Evolutionary conservation across 2,797 vertebrate genomes (phyloP), one percentile per base, ranked within the genome.

Genomic region (Pseudochromis fuscus): DNA sequence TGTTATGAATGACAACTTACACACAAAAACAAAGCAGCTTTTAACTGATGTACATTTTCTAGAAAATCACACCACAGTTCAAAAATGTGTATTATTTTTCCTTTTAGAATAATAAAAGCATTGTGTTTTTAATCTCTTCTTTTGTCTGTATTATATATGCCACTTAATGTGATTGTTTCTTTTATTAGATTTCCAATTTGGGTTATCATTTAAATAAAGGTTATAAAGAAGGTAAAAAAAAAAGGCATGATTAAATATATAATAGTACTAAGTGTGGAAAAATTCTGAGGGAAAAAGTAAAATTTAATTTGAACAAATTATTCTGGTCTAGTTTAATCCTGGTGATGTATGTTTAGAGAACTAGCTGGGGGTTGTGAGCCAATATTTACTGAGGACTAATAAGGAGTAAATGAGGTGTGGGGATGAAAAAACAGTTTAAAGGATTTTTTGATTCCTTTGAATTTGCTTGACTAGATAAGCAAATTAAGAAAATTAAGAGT

Each of bases 401-500:
- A 59, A 46, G 76, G 63, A 79, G 45, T 63, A 84, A 87, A 86
- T 77, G 72, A 81, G 60, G 69, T 83, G 62, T 58, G 59, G 13
- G 48, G 65, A 60, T 68, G 44, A 77, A 75, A 71, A 79, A 67
- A 79, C 66, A 75, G 64, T 69, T 79, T 80, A 51, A 82, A 76
- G 49, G 69, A 71, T 79, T 69, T 66, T 79, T 69, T 68, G 49
- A 81, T 83, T 73, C 55, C 38, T 69, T 69, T 66, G 50, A 83
- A 83, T 85, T 61, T 81, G 74, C 76, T 72, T 62, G 65, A 83
- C 67, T 67, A 75, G 70, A 80, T 70, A 69, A 79, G 35, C 66
- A 72, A 88, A 89, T 87, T 68, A 82, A 68, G 65, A 55, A 80
- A 85, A 88, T 75, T 50, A 83, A 86, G 72, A 45, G 65, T 55